phyloP scores from a whole-genome alignment of 2,797 vertebrate species.

The Spheniscus humboldti region DNA sequence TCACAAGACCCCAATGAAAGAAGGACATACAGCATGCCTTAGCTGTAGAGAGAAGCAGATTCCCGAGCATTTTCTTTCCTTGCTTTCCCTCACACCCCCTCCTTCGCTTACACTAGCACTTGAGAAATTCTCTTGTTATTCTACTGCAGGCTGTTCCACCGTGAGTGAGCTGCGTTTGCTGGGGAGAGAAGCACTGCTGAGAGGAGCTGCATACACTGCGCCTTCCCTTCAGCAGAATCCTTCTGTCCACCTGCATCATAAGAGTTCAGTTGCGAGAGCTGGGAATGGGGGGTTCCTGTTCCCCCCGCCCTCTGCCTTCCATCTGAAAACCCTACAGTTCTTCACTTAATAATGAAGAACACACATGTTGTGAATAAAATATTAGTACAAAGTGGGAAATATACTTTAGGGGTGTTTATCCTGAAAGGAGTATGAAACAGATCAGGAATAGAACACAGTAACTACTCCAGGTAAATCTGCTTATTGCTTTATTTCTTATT shows the following conservation, averaged over 20 bases:
- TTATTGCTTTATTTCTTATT: constrained; percentile 33
- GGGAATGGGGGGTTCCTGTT: background rate
- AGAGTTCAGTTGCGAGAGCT: background rate
- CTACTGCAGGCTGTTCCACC: constrained; percentile 9
- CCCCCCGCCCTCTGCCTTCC: background rate
- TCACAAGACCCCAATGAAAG: background rate
- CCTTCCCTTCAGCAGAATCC: constrained; percentile 20
- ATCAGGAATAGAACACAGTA: constrained; percentile 13
- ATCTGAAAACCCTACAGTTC: background rate
- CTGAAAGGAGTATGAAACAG: constrained; percentile 12
- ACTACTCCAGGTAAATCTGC: constrained; percentile 56
- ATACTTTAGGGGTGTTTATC: constrained; percentile 12
- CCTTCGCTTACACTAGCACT: constrained; percentile 16
- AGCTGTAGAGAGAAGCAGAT: background rate
- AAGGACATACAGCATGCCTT: background rate
- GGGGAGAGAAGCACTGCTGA: constrained; percentile 34
- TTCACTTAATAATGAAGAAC: background rate
- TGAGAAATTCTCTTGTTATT: constrained; percentile 30
- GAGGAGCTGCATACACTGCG: constrained; percentile 28
- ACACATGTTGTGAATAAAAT: background rate
- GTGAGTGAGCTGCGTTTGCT: background rate
- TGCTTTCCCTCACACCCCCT: constrained; percentile 25
- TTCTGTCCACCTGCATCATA: background rate
- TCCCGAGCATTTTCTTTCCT: background rate
- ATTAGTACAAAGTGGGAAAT: background rate